Conservation (phyloP, 2,888 invertebrate species). For the Agonopterix alstromeriana region DNA sequence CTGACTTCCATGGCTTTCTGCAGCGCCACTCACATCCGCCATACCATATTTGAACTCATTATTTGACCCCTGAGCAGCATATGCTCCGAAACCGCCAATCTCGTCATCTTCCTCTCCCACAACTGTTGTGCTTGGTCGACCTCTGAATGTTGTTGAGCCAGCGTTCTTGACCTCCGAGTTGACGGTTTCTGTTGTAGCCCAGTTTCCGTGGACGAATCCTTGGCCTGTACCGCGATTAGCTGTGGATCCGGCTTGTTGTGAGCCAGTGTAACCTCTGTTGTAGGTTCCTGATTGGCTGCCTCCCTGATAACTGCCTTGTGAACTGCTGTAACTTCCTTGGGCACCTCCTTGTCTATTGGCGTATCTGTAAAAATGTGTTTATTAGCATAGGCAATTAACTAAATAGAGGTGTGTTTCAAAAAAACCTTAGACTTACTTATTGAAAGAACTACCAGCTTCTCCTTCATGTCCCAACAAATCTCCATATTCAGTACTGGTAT, state of each 20-base stretch:
- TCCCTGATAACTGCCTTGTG: conserved; percentile 2
- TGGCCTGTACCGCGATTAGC: conserved; percentile 21
- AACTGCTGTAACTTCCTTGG: conserved; percentile 20
- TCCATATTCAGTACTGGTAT: conserved; percentile 69
- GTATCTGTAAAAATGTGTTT: not conserved
- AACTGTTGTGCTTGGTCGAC: conserved; percentile 45
- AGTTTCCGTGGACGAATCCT: conserved; percentile 55
- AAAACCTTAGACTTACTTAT: conserved; percentile 40
- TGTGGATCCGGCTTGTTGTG: conserved; percentile 13
- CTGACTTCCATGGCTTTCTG: conserved; percentile 17
- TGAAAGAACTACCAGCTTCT: conserved; percentile 62
- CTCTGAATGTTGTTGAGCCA: conserved; percentile 49
- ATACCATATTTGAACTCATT: conserved; percentile 61
- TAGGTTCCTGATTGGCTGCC: not conserved
- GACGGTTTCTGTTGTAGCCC: conserved; percentile 68
- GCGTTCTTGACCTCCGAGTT: conserved; percentile 63
- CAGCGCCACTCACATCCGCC: conserved; percentile 46
- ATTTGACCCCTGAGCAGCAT: conserved; percentile 54
- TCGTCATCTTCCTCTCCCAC: conserved; percentile 62
- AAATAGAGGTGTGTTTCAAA: not conserved
- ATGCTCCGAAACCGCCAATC: conserved; percentile 52
- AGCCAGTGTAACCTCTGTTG: not conserved
- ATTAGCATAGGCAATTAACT: not conserved
- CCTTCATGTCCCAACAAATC: conserved; percentile 60
- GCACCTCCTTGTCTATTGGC: conserved; percentile 4